These are phyloP conservation scores for Lytechinus variegatus DNA, from an alignment of 35 echinoderm and acorn worm species.

Conservation along the genomic window DNA sequence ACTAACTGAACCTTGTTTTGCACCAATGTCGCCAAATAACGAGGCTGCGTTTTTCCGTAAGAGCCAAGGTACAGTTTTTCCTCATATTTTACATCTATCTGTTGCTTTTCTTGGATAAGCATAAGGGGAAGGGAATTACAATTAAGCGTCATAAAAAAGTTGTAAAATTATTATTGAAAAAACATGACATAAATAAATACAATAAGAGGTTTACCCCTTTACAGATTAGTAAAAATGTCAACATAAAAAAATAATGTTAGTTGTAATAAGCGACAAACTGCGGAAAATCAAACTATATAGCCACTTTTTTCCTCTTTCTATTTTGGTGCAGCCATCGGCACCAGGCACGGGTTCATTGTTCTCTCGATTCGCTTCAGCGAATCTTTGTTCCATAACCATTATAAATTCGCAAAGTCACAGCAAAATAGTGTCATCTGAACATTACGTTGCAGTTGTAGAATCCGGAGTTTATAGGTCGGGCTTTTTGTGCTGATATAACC, in stretches of 20 bases:
- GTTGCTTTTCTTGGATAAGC: no score
- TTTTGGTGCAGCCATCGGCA: not conserved
- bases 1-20: no score
- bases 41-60: no score
- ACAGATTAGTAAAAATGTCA: no score
- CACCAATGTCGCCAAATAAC: no score
- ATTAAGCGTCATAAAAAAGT: no score
- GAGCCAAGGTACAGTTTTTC: no score
- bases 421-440: not conserved
- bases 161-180: no score
- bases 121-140: no score
- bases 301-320: not conserved
- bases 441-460: not conserved
- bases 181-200: no score
- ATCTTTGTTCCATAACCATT: not conserved
- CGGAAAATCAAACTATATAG: not conserved
- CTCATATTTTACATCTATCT: no score
- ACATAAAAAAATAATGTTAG: not conserved
- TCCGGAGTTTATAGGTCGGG: not conserved
- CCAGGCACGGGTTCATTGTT: not conserved
- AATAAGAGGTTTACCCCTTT: no score
- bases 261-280: not conserved
- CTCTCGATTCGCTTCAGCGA: not conserved
- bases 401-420: not conserved
- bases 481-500: not conserved